These are phyloP conservation scores for Tympanoctomys barrerae DNA, from an alignment of 2,797 vertebrate genomes.

Conservation along the genomic window DNA sequence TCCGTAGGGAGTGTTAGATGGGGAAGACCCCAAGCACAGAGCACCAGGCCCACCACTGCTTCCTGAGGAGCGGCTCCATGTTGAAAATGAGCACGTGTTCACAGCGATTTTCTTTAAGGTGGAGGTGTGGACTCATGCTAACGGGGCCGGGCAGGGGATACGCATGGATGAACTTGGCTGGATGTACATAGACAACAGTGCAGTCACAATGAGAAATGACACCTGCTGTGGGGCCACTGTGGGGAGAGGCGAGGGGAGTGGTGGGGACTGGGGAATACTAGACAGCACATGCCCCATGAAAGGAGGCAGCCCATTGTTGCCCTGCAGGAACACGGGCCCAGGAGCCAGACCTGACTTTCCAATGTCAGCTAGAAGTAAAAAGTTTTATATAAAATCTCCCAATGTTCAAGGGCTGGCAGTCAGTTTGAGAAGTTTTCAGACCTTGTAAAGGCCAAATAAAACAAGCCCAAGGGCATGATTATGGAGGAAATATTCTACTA, in stretches of 20 bases:
- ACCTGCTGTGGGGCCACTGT: background rate
- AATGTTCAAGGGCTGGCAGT: background rate
- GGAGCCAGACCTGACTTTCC: background rate
- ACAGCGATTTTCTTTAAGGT: background rate
- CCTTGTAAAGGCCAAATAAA: slow-evolving; percentile 14
- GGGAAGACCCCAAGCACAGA: background rate
- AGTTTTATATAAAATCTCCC: background rate
- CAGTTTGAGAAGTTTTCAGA: slow-evolving; percentile 15
- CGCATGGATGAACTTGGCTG: background rate
- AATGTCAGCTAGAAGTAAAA: background rate
- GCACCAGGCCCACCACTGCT: background rate
- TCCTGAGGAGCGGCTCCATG: background rate
- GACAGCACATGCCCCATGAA: background rate
- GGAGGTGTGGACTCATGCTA: slow-evolving; percentile 40
- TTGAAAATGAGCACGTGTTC: background rate
- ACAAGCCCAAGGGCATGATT: background rate
- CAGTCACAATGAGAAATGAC: slow-evolving; percentile 54
- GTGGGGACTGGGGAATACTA: background rate
- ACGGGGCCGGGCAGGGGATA: background rate
- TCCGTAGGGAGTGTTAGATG: background rate
- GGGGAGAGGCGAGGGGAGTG: background rate
- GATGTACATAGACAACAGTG: slow-evolving; percentile 53
- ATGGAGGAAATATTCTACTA: background rate
- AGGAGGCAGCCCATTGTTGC: background rate
- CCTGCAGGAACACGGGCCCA: slow-evolving; percentile 10